Base-by-base conservation (phyloP, 2,113 vertebrate genomes). In the Trogon melanurus region DNA sequence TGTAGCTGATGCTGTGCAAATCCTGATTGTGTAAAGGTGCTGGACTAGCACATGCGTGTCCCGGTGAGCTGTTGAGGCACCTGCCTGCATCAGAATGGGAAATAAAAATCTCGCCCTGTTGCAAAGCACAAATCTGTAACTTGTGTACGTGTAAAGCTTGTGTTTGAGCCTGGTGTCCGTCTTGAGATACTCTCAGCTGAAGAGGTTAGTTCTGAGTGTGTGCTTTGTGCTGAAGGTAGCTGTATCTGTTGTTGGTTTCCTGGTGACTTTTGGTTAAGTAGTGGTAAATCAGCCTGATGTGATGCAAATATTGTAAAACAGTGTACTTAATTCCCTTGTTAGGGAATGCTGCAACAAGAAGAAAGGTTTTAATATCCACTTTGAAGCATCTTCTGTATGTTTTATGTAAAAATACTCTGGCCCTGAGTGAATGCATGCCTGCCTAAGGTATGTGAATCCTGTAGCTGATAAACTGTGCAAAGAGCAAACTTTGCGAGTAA, bases 121-220 rank as follows among this genome's bases (percentile, higher is more conserved):
- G 74, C 54, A 50, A 78, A 58, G 69, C 22, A 27, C 20, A 75
- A 67, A 62, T 41, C 16, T 47, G 48, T 47, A 53, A n/a, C 23
- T 54, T 76, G 78, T 96, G 79, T 66, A 85, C 85, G 69, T 91
- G 58, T 67, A 71, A 62, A 83, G 65, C 47, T 84, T 70, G 10
- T 87, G 29, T 95, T 96, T 89, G 47, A 82, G 23, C 60, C 41
- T 51, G 26, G 30, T 64, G 12, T 91, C n/a, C 66, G 94, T 72
- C 88, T 95, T 96, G 78, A 93, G 89, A 69, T 89, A 65, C 36
- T 91, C 38, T 74, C 27, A 58, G 16, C 34, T 92, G 86, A 45
- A 70, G 65, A 76, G 91, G 78, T 65, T 91, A 85, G 51, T 89
- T 95, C 88, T 94, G 94, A 87, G 60, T 70, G 19, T 13, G 20